Evolutionary conservation across 2,797 vertebrate species (phyloP).

Genomic region (Dendrocincla fuliginosa): DNA sequence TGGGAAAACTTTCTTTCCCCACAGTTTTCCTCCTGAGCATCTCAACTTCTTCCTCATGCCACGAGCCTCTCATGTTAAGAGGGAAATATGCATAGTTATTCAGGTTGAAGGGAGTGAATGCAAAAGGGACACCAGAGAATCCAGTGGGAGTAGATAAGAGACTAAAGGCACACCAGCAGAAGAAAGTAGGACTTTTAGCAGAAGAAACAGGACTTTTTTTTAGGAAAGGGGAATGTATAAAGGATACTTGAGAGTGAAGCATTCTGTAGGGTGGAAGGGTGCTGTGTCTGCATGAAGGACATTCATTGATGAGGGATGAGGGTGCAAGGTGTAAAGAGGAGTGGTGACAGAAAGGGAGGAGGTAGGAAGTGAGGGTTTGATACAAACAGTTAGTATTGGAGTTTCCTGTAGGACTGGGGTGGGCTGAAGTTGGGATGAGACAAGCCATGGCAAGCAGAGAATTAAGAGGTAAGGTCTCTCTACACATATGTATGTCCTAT

Average conservation of each 20-base stretch:
- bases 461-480: neutral
- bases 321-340: neutral
- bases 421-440: neutral
- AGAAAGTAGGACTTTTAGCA: too few species aligned
- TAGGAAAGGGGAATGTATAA: neutral
- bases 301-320: neutral
- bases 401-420: neutral
- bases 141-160: neutral
- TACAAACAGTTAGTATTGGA: rapidly evolving
- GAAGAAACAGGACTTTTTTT: too few species aligned
- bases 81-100: neutral
- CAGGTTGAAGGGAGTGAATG: neutral
- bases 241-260: neutral
- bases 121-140: neutral
- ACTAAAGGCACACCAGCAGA: neutral
- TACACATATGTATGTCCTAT: neutral
- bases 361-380: neutral
- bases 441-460: neutral
- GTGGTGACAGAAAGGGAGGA: neutral
- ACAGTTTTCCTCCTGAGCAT: neutral
- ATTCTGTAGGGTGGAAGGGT: neutral
- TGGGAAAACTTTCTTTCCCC: neutral
- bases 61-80: neutral
- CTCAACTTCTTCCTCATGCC: neutral
- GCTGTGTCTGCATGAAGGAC: neutral